These are phyloP conservation scores for Drosophila meridiana DNA, from an alignment of 2,888 invertebrate genomes.

Conservation along the genomic window DNA sequence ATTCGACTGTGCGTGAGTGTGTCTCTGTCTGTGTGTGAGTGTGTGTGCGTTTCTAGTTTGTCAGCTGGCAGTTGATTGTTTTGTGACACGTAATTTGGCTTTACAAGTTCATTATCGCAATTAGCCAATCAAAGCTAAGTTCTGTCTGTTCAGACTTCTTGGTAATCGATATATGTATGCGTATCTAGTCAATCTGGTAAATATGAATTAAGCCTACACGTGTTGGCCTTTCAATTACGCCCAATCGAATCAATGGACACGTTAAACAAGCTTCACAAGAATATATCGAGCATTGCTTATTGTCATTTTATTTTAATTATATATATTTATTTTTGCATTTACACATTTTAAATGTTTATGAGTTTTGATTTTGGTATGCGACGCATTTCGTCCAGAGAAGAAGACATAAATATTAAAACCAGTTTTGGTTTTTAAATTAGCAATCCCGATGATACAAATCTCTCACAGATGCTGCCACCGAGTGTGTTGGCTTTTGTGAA, in stretches of 20 bases:
- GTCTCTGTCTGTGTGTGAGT: constrained; percentile 1
- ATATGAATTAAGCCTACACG: neutral
- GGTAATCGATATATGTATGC: neutral
- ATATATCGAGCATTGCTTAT: neutral
- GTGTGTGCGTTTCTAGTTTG: constrained; percentile 16
- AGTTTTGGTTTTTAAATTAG: constrained; percentile 20
- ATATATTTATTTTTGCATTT: neutral
- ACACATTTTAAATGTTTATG: neutral
- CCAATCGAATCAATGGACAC: constrained; percentile 17
- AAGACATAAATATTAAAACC: constrained; percentile 24
- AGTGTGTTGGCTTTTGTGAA: constrained; percentile 19
- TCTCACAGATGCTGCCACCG: constrained; percentile 1
- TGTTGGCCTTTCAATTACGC: neutral
- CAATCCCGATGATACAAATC: constrained; percentile 26
- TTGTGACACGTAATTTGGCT: constrained; percentile 31
- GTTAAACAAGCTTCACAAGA: constrained; percentile 22
- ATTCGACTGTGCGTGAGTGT: constrained; percentile 22
- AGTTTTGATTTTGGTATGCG: constrained; percentile 2
- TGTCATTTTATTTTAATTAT: neutral
- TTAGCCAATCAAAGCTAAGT: constrained; percentile 5
- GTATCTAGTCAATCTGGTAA: neutral
- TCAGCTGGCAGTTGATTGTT: constrained; percentile 30
- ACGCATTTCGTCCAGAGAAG: constrained; percentile 1
- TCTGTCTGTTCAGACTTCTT: neutral
- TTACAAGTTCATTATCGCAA: constrained; percentile 66